A percentile compares a stretch with the other conserved stretches of the same genome.
Conservation (phyloP, 1,140 invertebrate species). For the Drosophila lini region DNA sequence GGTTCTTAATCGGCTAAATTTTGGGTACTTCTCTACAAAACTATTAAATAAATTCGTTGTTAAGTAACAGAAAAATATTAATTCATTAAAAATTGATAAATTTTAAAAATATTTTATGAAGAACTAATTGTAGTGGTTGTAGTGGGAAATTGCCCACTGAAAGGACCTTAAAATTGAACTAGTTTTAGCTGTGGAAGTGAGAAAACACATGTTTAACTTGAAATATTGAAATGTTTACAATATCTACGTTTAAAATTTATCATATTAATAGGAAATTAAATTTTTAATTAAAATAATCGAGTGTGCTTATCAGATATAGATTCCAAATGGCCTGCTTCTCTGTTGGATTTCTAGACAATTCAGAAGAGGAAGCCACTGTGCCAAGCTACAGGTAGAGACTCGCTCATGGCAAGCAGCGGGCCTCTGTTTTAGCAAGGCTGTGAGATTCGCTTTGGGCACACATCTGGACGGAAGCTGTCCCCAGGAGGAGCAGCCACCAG, state of each 20-base stretch:
- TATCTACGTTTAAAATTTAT: background rate
- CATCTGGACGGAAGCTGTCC: background rate
- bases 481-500: conserved; percentile 4
- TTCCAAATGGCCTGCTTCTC: background rate
- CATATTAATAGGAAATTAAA: background rate
- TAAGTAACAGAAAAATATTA: no score
- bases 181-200: background rate
- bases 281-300: background rate
- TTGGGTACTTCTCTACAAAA: no score
- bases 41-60: background rate
- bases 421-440: conserved; percentile 75
- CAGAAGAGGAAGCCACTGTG: conserved; percentile 20
- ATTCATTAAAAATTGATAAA: no score
- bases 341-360: background rate
- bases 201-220: background rate
- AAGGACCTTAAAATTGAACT: no score
- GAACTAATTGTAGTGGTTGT: no score
- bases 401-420: conserved; percentile 44
- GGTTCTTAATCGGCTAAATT: background rate
- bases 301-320: background rate
- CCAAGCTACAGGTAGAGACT: conserved; percentile 73
- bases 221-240: background rate
- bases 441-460: conserved; percentile 48
- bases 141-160: background rate
- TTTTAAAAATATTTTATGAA: no score